Conservation (phyloP, 2,113 vertebrate genomes). For the Oryzias curvinotus region DNA sequence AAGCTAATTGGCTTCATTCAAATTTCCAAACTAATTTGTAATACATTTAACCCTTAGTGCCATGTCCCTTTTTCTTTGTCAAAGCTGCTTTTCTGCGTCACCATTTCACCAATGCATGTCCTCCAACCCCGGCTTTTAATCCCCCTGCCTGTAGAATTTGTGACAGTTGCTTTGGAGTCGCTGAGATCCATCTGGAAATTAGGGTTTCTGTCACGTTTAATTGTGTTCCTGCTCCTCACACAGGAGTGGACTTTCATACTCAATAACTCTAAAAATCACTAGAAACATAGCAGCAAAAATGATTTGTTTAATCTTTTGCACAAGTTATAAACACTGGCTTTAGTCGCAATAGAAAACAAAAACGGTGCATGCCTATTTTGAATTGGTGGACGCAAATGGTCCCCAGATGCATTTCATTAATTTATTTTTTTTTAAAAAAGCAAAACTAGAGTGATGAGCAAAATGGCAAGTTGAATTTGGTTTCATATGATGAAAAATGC, state of each 20-base stretch:
- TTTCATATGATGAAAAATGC: background rate
- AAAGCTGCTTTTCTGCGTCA: background rate
- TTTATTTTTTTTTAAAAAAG: no score
- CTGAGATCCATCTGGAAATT: constrained; percentile 32
- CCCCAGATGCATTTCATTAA: no score
- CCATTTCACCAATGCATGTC: constrained; percentile 13
- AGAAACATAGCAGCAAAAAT: no score
- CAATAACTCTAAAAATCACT: no score
- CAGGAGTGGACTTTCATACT: background rate
- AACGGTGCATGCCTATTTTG: no score
- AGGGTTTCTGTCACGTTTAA: constrained; percentile 5
- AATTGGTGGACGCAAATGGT: no score
- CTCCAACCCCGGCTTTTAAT: constrained; percentile 18
- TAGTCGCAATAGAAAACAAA: no score
- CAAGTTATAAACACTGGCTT: no score
- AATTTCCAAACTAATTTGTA: constrained; percentile 28
- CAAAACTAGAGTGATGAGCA: background rate
- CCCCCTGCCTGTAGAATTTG: background rate
- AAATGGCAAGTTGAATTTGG: background rate
- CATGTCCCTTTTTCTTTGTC: constrained; percentile 6
- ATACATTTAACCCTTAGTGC: background rate
- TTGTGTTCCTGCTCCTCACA: background rate
- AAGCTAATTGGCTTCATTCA: constrained; percentile 32
- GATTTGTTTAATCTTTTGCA: no score
- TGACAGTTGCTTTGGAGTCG: constrained; percentile 14